Evolutionary conservation across 2,113 vertebrate genomes (phyloP).

Genomic region (Hydrochoerus hydrochaeris): DNA sequence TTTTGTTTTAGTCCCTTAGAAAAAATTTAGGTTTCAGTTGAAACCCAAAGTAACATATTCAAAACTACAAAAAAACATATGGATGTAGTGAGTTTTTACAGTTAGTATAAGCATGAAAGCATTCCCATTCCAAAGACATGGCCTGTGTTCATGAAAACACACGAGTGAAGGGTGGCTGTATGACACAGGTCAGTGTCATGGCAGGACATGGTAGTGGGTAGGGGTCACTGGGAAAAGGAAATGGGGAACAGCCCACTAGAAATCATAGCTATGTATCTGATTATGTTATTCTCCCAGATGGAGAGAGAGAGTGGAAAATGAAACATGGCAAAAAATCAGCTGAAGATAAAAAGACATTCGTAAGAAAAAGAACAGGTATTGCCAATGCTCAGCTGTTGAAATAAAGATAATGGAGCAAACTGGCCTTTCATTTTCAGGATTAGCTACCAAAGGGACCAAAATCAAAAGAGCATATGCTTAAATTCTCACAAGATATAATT

Average conservation of each 20-base stretch:
- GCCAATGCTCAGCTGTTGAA: background rate
- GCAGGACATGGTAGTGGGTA: fast-evolving
- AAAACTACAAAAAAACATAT: background rate
- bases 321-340: background rate
- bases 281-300: background rate
- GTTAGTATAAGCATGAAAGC: background rate
- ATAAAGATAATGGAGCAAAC: background rate
- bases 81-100: background rate
- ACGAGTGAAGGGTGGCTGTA: background rate
- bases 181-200: fast-evolving
- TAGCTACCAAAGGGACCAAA: background rate
- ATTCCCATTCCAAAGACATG: background rate
- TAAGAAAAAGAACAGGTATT: background rate
- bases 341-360: background rate
- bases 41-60: background rate
- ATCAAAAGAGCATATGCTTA: background rate
- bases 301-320: background rate
- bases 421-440: background rate
- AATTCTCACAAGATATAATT: background rate
- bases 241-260: background rate
- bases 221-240: background rate
- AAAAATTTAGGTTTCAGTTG: background rate
- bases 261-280: background rate
- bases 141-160: background rate
- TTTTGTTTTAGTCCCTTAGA: too few species aligned